Percentiles rank a stretch among this genome's conserved stretches.
Evolutionary conservation across 2,113 vertebrate genomes (phyloP).

Genomic region (Psephotus haematonotus): DNA sequence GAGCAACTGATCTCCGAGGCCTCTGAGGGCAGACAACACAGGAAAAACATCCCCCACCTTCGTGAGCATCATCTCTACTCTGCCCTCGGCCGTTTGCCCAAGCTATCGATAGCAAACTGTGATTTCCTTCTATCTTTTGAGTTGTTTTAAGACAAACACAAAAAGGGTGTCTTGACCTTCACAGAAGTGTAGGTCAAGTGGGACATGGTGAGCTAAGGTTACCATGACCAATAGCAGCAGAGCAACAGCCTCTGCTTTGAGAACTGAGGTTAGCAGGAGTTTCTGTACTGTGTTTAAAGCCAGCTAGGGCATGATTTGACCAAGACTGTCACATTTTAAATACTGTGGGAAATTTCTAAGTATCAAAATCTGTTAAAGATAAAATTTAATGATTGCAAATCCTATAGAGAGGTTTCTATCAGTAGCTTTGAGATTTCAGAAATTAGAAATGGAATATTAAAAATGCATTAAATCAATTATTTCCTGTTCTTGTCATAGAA

Average conservation of each 20-base stretch:
- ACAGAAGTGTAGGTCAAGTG: neutral
- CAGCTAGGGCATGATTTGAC: neutral
- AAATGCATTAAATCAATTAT: neutral
- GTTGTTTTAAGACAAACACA: neutral
- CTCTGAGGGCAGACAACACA: neutral
- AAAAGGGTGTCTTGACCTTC: neutral
- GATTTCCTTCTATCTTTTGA: neutral
- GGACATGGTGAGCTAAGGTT: neutral
- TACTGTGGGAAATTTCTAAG: slow-evolving; percentile 21
- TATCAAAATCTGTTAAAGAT: neutral
- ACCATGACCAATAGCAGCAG: neutral
- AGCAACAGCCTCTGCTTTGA: neutral
- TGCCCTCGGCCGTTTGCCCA: neutral
- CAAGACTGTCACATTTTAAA: slow-evolving; percentile 12
- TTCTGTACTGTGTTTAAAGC: neutral
- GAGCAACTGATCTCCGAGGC: neutral
- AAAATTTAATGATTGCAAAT: neutral
- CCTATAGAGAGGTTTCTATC: neutral
- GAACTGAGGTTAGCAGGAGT: neutral
- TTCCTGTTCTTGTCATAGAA: neutral
- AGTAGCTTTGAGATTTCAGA: neutral
- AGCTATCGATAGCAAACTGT: neutral
- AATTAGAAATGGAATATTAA: neutral
- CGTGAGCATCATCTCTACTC: neutral
- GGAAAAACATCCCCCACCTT: neutral